These are phyloP conservation scores for Leptobrachium ailaonicum DNA, from an alignment of 2,113 vertebrate genomes.

Conservation along the genomic window DNA sequence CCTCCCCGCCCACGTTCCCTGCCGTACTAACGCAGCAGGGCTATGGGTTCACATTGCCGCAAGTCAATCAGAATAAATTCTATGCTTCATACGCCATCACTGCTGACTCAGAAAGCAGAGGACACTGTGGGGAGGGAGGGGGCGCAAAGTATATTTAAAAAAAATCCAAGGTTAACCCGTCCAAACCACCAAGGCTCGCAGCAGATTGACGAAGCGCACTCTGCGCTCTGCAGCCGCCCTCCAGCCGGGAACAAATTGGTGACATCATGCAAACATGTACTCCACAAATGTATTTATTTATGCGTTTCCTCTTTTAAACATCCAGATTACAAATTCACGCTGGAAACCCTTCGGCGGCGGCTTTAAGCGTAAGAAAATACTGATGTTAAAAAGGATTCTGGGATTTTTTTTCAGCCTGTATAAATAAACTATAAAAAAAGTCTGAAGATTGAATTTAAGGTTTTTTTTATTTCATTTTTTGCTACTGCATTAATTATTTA, in stretches of 20 bases:
- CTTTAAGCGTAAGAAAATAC: slow-evolving; percentile 18
- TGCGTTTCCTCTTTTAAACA: background rate
- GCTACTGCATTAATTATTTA: no score
- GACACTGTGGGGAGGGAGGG: background rate
- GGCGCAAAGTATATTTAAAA: background rate
- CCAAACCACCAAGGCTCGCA: background rate
- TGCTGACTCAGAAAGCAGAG: slow-evolving; percentile 34
- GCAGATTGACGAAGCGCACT: background rate
- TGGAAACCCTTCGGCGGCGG: slow-evolving; percentile 3
- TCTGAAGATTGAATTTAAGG: no score
- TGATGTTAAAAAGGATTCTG: slow-evolving; percentile 23
- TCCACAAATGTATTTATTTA: background rate
- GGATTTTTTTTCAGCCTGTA: background rate
- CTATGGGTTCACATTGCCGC: slow-evolving; percentile 14
- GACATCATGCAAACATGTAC: background rate
- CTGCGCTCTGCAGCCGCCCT: background rate
- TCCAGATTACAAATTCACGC: slow-evolving; percentile 30
- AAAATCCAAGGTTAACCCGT: background rate
- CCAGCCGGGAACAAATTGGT: background rate
- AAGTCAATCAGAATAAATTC: slow-evolving; percentile 1
- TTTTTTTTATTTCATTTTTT: no score
- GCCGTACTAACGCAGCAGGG: background rate
- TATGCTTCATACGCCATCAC: background rate
- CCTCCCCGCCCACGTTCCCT: background rate
- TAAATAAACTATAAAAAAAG: slow-evolving; percentile 11